Percentiles rank a stretch among this genome's conserved stretches.
phyloP scores from a whole-genome alignment of 2,888 invertebrate genomes.

The Pristionchus maxplancki region DNA sequence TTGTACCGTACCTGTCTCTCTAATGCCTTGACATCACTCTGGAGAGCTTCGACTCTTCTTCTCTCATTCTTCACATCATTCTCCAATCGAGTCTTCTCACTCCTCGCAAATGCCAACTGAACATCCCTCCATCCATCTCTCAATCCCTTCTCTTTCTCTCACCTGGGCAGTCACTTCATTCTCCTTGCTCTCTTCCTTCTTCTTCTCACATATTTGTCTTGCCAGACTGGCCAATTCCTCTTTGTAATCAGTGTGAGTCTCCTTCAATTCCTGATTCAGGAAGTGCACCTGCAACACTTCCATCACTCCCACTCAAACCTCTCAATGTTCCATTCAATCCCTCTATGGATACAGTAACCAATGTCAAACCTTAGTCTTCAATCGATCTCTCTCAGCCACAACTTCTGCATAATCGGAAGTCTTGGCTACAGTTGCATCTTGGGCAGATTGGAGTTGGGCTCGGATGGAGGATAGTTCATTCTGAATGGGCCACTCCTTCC shows the following conservation, averaged over 20 bases:
- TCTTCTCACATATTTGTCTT: slow-evolving; percentile 55
- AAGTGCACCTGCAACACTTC: slow-evolving; percentile 39
- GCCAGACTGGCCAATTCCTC: slow-evolving; percentile 56
- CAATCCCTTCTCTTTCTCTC: not conserved
- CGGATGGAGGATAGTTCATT: not conserved
- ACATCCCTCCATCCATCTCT: not conserved
- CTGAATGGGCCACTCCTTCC: not conserved
- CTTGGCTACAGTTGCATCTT: not conserved
- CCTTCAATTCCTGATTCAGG: slow-evolving; percentile 49
- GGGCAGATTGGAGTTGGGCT: not conserved
- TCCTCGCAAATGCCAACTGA: slow-evolving; percentile 37
- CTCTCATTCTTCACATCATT: slow-evolving; percentile 45
- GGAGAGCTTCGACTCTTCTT: slow-evolving; percentile 57
- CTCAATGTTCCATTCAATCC: no score
- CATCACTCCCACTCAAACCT: not conserved
- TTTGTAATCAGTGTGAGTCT: slow-evolving; percentile 51
- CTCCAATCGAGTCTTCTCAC: slow-evolving; percentile 51
- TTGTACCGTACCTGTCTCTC: slow-evolving; percentile 53
- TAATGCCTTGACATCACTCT: slow-evolving; percentile 56
- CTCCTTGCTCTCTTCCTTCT: slow-evolving; percentile 51
- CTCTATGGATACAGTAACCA: no score
- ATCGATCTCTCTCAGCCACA: slow-evolving; percentile 49
- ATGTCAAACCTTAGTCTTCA: slow-evolving; percentile 35
- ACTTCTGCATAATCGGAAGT: slow-evolving; percentile 36
- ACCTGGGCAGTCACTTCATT: slow-evolving; percentile 39